A percentile compares a stretch with the other conserved stretches of the same genome.
Conservation (phyloP, 2,113 vertebrate species). For the Psittacara wagleri region DNA sequence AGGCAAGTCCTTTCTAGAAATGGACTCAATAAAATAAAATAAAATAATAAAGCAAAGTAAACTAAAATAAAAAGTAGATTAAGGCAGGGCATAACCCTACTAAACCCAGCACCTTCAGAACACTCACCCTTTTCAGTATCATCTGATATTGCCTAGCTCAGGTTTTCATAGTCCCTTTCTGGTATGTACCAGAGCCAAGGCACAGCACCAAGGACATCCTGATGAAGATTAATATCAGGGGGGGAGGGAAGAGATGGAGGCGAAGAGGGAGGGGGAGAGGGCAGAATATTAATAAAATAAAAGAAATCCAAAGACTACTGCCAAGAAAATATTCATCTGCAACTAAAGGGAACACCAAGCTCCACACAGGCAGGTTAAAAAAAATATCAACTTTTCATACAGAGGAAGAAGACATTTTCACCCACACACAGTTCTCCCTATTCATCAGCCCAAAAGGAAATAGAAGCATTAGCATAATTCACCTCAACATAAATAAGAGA, state of each 20-base stretch:
- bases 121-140: not conserved
- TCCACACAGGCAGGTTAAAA: not conserved
- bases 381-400: not conserved
- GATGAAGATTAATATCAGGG: not conserved
- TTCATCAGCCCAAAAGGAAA: not conserved
- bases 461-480: not conserved
- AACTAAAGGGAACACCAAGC: not conserved
- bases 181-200: not conserved
- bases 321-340: not conserved
- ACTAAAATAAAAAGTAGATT: not conserved
- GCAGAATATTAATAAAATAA: not conserved
- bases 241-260: not conserved
- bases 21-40: not conserved
- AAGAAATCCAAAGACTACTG: not conserved
- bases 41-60: not conserved
- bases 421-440: not conserved
- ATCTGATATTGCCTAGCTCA: not conserved
- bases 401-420: not conserved
- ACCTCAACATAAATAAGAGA: not conserved
- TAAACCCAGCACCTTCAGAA: not conserved
- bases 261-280: not conserved
- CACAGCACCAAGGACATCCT: not conserved
- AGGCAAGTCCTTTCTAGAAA: not conserved
- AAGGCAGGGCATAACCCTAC: rapidly evolving
- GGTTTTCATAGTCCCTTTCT: not conserved